Conservation (phyloP, 2,113 vertebrate genomes). For the Sceloporus tristichus region DNA sequence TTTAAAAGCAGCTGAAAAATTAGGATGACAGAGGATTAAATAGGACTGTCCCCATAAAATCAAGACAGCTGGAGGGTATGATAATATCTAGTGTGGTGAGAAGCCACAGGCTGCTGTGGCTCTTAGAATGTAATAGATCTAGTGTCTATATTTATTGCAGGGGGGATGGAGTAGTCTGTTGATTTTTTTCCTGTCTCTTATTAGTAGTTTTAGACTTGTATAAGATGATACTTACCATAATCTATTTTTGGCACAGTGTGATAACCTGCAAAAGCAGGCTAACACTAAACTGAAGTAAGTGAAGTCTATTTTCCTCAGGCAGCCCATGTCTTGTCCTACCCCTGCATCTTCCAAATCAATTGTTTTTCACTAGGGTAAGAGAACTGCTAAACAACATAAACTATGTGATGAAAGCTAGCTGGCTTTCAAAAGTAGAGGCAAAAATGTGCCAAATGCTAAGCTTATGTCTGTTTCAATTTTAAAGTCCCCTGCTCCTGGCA, state of each 20-base stretch:
- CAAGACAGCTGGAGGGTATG: no score
- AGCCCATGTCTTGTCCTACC: neutral
- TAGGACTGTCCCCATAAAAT: no score
- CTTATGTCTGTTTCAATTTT: conserved; percentile 9
- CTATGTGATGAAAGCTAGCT: conserved; percentile 1
- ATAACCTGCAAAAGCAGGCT: no score
- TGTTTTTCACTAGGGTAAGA: neutral
- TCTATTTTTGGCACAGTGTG: neutral
- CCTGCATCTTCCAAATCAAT: neutral
- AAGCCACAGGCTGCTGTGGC: neutral
- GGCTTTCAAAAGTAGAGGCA: neutral
- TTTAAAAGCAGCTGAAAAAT: no score
- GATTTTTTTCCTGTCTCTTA: neutral
- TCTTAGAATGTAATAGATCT: no score
- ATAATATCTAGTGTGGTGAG: neutral
- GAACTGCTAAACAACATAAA: no score
- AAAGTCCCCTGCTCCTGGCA: neutral
- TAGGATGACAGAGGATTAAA: no score
- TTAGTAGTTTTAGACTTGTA: neutral
- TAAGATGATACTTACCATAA: neutral
- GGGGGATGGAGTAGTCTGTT: neutral
- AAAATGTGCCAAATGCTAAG: conserved; percentile 8
- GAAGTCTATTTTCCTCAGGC: neutral
- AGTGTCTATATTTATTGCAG: no score
- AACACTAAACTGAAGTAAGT: no score